These are phyloP conservation scores for Pempheris klunzingeri DNA, from an alignment of 2,797 vertebrate genomes.

Conservation along the genomic window DNA sequence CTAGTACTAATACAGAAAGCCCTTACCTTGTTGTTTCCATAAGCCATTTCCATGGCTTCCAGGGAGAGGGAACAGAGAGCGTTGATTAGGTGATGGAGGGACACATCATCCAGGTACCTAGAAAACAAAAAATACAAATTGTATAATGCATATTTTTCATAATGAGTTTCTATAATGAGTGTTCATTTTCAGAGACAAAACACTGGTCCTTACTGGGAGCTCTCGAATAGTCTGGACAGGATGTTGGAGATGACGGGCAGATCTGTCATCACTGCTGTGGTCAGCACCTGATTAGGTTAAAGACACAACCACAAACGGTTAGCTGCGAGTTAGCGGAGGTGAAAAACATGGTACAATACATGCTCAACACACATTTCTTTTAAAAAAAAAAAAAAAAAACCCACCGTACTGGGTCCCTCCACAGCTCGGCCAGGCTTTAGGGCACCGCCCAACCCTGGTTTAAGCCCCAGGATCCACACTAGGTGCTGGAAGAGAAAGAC, in stretches of 20 bases:
- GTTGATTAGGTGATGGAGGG: conserved; percentile 98
- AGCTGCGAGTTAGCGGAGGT: background rate
- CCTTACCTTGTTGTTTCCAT: conserved; percentile 96
- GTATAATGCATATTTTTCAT: background rate
- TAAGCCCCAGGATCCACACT: conserved; percentile 98
- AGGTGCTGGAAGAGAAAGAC: conserved; percentile 89
- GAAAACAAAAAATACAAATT: conserved; percentile 51
- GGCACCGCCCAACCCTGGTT: conserved; percentile 94
- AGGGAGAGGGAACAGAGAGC: conserved; percentile 97
- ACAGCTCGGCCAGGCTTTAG: conserved; percentile 97
- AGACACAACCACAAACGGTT: conserved; percentile 53
- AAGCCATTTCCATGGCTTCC: conserved; percentile 99
- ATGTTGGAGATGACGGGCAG: conserved; percentile 97
- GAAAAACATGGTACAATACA: background rate
- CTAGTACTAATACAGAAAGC: background rate
- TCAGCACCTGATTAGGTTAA: conserved; percentile 89
- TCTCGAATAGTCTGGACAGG: conserved; percentile 98
- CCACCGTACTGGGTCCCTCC: conserved; percentile 97
- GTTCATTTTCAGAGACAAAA: background rate
- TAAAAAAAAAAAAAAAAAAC: too few relatives aligned
- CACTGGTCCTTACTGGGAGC: conserved; percentile 92
- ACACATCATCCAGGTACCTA: conserved; percentile 98
- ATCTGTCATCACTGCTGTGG: conserved; percentile 99
- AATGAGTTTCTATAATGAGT: background rate
- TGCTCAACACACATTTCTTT: background rate